Conservation (phyloP, 2,797 vertebrate species). For the Hoplostethus atlanticus region DNA sequence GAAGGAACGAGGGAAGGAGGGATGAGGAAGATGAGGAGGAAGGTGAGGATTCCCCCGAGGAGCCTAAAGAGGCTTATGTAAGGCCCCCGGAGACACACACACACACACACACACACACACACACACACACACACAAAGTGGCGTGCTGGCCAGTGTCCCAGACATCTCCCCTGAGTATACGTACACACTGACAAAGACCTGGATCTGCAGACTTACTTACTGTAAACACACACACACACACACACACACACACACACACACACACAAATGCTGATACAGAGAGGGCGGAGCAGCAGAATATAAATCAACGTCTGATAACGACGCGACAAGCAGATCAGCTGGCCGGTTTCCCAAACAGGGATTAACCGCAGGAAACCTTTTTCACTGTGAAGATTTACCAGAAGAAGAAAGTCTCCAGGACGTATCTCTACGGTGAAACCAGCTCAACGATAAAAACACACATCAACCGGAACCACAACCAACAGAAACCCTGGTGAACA, state of each 20-base stretch:
- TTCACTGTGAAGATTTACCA: conserved; percentile 20
- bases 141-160: conserved; percentile 49
- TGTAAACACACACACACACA: conserved; percentile 9
- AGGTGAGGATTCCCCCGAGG: conserved; percentile 64
- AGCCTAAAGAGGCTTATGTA: conserved; percentile 71
- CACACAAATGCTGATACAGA: conserved; percentile 42
- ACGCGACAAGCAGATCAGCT: conserved; percentile 13
- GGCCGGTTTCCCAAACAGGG: conserved; percentile 14
- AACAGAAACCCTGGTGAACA: not conserved
- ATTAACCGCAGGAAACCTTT: conserved; percentile 20
- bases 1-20: conserved; percentile 21
- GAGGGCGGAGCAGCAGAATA: conserved; percentile 7
- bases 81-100: conserved; percentile 56
- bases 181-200: conserved; percentile 51
- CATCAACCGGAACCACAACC: not conserved
- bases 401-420: conserved; percentile 6
- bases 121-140: conserved; percentile 20
- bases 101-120: conserved; percentile 16
- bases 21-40: conserved; percentile 49
- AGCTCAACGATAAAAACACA: not conserved
- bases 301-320: conserved; percentile 40
- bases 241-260: conserved; percentile 7
- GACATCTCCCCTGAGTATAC: conserved; percentile 34
- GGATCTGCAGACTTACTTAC: conserved; percentile 20
- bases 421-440: not conserved